Base-by-base conservation (phyloP, 2,888 invertebrate genomes). In the Metacarcinus magister region DNA sequence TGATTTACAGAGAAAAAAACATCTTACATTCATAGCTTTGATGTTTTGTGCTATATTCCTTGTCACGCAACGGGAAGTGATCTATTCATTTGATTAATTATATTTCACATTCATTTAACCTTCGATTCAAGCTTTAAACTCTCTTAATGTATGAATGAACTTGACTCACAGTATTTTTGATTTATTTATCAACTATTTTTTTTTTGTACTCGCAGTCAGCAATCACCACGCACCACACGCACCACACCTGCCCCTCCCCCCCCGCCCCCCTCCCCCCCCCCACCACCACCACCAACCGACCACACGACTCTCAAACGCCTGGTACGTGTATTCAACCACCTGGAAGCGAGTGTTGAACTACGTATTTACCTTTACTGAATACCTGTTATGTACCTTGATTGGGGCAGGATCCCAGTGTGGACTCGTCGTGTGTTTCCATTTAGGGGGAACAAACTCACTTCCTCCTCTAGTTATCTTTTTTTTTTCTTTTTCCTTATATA, bases 201-300 rank as follows among this genome's bases (percentile, higher is more conserved):
- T 67, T 67, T 67, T 67, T 67, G n/a, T n/a, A 67, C 67, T 67
- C n/a, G n/a, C 67, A n/a, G n/a, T 67, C 54, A 23, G 67, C 67
- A 67, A 67, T 67, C 67, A n/a, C 3, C n/a, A 0, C n/a, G 7
- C 67, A 3, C 4, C 1, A 4, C 82, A 2, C 32, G 10, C 5
- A 8, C 1, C 32, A 28, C 16, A 39, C 39, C 39, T 39, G 39
- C 2, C 39, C 2, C 39, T 2, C 39, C 39, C 3, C n/a, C 7
- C n/a, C n/a, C 67, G 0, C 2, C 0, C n/a, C 1, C 67, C n/a
- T 32, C 8, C 82, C 32, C 32, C 28, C 75, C 4, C 28, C 13
- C 4, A 5, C 0, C 32, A 28, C 13, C 28, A 7, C 28, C 82
- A 67, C n/a, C 19, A 2, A n/a, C n/a, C 23, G n/a, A n/a, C 19